These are phyloP conservation scores for Spodoptera frugiperda DNA, from an alignment of 1,140 invertebrate genomes.

Conservation along the genomic window DNA sequence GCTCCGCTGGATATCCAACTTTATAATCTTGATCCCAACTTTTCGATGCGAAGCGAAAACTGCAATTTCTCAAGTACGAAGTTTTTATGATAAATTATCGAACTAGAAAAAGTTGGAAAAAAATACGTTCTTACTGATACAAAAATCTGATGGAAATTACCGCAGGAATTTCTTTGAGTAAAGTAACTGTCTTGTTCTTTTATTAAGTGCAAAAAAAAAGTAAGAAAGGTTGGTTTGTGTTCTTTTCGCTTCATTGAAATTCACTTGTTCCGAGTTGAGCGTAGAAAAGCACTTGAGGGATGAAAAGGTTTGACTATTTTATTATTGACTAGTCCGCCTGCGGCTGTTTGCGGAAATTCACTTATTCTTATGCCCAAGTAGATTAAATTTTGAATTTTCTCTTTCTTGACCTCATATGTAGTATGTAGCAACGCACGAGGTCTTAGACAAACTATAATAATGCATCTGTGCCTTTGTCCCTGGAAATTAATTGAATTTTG, in stretches of 20 bases:
- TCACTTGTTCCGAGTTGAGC: constrained; percentile 47
- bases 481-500: not conserved
- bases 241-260: constrained; percentile 52
- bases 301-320: constrained; percentile 45
- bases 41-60: constrained; percentile 61
- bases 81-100: constrained; percentile 55
- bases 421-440: no score
- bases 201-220: constrained; percentile 48
- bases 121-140: constrained; percentile 20
- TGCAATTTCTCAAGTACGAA: constrained; percentile 59
- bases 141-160: constrained; percentile 22
- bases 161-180: constrained; percentile 40
- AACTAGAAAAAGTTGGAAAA: constrained; percentile 30
- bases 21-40: constrained; percentile 70
- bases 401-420: not conserved
- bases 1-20: constrained; percentile 63
- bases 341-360: constrained; percentile 19
- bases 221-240: constrained; percentile 48
- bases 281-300: constrained; percentile 35
- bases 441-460: no score
- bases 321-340: constrained; percentile 36
- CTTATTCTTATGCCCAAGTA: constrained; percentile 25
- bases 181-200: constrained; percentile 37
- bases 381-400: constrained; percentile 30
- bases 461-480: not conserved